These are phyloP conservation scores for Corapipo altera DNA, from an alignment of 2,113 vertebrate genomes.

Conservation along the genomic window DNA sequence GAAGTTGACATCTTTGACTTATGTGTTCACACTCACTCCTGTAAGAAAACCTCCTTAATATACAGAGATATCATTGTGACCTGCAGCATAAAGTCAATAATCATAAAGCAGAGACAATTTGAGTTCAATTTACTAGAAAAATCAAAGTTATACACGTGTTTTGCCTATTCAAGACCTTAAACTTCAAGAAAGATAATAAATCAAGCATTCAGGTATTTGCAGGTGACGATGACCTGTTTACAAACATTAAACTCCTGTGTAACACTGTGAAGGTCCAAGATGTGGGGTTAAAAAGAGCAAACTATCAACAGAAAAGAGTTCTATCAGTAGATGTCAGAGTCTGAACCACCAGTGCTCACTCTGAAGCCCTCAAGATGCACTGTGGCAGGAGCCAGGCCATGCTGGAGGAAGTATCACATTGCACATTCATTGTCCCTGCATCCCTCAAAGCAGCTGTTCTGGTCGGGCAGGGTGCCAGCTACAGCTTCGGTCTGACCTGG, in stretches of 20 bases:
- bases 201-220: neutral
- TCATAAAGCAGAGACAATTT: neutral
- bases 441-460: neutral
- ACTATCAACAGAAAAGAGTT: neutral
- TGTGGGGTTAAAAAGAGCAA: neutral
- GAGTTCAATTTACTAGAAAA: neutral
- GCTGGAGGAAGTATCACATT: neutral
- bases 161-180: neutral
- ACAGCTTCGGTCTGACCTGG: neutral
- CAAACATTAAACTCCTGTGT: neutral
- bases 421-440: neutral
- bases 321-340: neutral
- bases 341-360: neutral
- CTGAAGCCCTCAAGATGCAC: neutral
- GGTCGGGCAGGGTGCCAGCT: neutral
- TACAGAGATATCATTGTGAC: neutral
- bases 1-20: neutral
- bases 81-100: neutral
- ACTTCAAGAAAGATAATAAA: neutral
- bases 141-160: neutral
- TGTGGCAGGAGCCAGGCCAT: neutral
- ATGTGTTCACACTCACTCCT: neutral
- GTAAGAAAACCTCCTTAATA: neutral
- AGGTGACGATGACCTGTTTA: neutral
- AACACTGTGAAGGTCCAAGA: neutral